Percentiles rank a stretch among this genome's conserved stretches.
Evolutionary conservation across 2,113 vertebrate genomes (phyloP).

Genomic region (Hiodon tergisus): DNA sequence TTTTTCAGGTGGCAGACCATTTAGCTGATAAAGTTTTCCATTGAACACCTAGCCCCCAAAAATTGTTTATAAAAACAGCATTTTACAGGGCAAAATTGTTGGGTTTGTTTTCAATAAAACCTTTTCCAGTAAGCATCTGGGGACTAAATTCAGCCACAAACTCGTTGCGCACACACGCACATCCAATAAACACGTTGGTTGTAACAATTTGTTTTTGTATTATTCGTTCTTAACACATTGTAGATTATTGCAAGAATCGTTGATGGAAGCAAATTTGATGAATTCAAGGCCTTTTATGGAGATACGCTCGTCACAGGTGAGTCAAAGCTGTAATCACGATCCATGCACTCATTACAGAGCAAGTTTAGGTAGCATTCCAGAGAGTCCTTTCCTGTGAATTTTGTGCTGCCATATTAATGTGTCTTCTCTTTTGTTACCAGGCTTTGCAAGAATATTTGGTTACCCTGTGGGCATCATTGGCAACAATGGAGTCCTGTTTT

Average conservation of each 20-base stretch:
- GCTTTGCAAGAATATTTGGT: constrained; percentile 92
- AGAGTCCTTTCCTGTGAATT: background rate
- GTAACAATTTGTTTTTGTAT: background rate
- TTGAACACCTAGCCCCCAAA: too few species aligned
- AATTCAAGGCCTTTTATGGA: constrained; percentile 97
- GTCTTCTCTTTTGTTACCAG: constrained; percentile 52
- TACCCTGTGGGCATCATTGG: constrained; percentile 94
- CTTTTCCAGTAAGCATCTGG: too few species aligned
- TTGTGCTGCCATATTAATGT: background rate
- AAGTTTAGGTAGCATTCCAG: background rate
- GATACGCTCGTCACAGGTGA: constrained; percentile 94
- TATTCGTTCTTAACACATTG: background rate
- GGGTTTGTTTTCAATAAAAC: too few species aligned
- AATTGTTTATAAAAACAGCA: background rate
- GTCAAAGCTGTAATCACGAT: background rate
- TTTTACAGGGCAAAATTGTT: background rate
- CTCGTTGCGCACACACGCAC: too few species aligned
- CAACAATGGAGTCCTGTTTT: constrained; percentile 97
- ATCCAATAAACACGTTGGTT: too few species aligned
- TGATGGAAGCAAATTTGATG: constrained; percentile 93
- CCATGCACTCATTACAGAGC: background rate
- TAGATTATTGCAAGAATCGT: constrained; percentile 94
- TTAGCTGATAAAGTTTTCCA: too few species aligned
- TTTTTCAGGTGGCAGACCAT: too few species aligned
- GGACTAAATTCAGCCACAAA: too few species aligned